These are phyloP conservation scores for Ariopsis seemanni DNA, from an alignment of 2,113 vertebrate species.

Conservation along the genomic window DNA sequence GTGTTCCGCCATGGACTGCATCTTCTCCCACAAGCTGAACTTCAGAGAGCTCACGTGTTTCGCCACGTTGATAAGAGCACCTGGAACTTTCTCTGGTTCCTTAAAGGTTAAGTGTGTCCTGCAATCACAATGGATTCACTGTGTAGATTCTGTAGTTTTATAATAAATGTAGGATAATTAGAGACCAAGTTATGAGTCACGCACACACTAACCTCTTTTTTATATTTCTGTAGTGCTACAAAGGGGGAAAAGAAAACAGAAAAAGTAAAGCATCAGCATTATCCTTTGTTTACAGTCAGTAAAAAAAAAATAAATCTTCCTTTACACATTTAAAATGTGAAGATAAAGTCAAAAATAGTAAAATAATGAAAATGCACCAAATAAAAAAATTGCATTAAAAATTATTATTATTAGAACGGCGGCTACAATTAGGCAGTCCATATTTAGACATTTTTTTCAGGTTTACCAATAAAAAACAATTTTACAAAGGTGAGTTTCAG, in stretches of 20 bases:
- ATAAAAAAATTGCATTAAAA: too few relatives aligned
- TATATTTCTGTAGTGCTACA: conserved; percentile 71
- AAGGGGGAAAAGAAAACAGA: conserved; percentile 16
- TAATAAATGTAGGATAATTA: background rate
- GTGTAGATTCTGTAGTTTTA: background rate
- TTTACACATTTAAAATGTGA: background rate
- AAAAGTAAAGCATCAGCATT: background rate
- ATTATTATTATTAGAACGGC: too few relatives aligned
- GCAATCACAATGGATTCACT: conserved; percentile 26
- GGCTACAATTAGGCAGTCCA: too few relatives aligned
- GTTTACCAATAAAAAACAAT: too few relatives aligned
- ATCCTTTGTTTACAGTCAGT: background rate
- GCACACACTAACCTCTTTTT: conserved; percentile 67
- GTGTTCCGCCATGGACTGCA: conserved; percentile 70
- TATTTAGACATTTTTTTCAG: too few relatives aligned
- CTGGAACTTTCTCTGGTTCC: conserved; percentile 64
- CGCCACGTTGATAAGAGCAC: conserved; percentile 70
- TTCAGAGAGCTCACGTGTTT: conserved; percentile 72
- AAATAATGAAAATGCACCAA: too few relatives aligned
- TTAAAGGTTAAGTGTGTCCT: conserved; percentile 66
- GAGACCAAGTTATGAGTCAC: background rate
- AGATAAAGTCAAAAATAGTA: background rate
- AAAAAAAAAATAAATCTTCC: background rate
- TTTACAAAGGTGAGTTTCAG: too few relatives aligned
- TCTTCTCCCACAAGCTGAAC: conserved; percentile 76